Evolutionary conservation across 1,140 invertebrate genomes (phyloP), one percentile per base, ranked within the genome.

Genomic region (Drosophila takahashii): DNA sequence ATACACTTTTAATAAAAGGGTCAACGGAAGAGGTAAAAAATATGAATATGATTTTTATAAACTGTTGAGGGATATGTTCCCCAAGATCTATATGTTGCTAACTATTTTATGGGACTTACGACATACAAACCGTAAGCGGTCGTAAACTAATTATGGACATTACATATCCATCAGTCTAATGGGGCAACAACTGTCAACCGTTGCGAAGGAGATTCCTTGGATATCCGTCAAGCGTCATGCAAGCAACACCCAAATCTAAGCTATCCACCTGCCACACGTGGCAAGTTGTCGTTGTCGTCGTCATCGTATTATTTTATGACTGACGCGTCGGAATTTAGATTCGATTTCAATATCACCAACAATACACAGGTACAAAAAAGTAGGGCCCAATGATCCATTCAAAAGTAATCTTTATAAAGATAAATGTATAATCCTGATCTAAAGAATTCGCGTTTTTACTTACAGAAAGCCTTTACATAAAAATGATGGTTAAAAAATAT

Each of bases 111-210:
- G 6, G 27, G 3, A 6, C 22, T 29, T 47, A 22, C 39, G 6
- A 65, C 18, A 74, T 42, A 47, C 26, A 45, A 50, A 57, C 48
- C 51, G 51, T 83, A 70, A 69, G 80, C 41, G 62, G 44, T 44
- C 67, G 54, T 74, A 78, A 85, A 70, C 62, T 73, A 86, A 81
- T 86, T 83, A 87, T 76, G 74, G 64, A 54, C 75, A 81, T 87
- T 75, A 79, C 60, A 75, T 61, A 79, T 70, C 76, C 59, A 83
- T 83, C 74, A 83, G 57, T 29, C 41, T 83, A 83, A 83, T 81
- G 52, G 69, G 70, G 37, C 61, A 59, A 71, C 57, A 79, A 69
- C 79, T 78, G 74, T 77, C 74, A 77, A 29, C 74, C 61, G 69
- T 69, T 80, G 77, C 77, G 45, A 59, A 64, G n/a, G 26, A 59